Conservation (phyloP, 2,888 invertebrate genomes). For the Leptinotarsa juncta region DNA sequence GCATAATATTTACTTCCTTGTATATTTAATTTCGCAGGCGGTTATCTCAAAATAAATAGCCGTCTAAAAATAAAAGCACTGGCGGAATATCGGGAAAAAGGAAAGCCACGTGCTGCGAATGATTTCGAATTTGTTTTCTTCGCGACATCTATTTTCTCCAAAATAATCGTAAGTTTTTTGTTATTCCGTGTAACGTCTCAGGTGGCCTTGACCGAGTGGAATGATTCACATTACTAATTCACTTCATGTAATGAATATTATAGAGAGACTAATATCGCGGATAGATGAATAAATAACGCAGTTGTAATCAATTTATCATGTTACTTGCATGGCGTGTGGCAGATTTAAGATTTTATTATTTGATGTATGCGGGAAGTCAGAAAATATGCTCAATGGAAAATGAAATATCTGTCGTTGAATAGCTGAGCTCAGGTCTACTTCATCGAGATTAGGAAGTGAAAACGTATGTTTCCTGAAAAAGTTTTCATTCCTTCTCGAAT, state of each 20-base stretch:
- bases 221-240: constrained; percentile 41
- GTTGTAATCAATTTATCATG: constrained; percentile 16
- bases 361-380: neutral
- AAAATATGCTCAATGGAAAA: neutral
- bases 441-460: neutral
- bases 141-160: neutral
- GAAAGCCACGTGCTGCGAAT: neutral
- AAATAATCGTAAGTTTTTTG: constrained; percentile 15
- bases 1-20: constrained; percentile 42
- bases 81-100: constrained; percentile 10
- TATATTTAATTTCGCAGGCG: constrained; percentile 32
- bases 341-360: neutral
- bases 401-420: too few species aligned
- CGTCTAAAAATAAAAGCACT: constrained; percentile 35
- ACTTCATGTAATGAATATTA: constrained; percentile 34
- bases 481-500: too few species aligned
- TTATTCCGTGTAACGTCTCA: constrained; percentile 18
- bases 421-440: neutral
- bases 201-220: constrained; percentile 39
- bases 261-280: constrained; percentile 34
- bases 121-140: constrained; percentile 8
- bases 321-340: constrained; percentile 1
- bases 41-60: constrained; percentile 39
- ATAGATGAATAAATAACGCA: constrained; percentile 35
- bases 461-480: too few species aligned